A percentile compares a stretch with the other conserved stretches of the same genome.
Evolutionary conservation across 1,140 invertebrate species (phyloP).

Genomic region (Steinernema feltiae): DNA sequence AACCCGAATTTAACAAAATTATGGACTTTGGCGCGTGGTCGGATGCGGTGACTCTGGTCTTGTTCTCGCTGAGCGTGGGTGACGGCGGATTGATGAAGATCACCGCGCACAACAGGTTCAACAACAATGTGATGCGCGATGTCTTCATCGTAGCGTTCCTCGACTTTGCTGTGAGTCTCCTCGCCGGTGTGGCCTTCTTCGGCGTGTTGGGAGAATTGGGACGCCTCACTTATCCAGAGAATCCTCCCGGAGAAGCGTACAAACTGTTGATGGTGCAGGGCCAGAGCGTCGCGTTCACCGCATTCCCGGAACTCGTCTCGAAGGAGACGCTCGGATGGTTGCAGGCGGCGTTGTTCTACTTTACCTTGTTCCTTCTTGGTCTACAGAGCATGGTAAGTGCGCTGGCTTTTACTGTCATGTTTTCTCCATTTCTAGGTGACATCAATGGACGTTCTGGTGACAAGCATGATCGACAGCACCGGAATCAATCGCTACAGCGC

Average conservation of each 20-base stretch:
- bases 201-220: background rate
- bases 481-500: background rate
- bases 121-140: background rate
- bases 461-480: background rate
- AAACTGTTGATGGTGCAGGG: background rate
- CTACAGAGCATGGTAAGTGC: background rate
- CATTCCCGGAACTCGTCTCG: background rate
- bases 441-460: background rate
- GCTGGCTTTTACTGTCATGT: background rate
- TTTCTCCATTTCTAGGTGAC: background rate
- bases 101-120: background rate
- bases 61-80: background rate
- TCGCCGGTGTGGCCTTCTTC: background rate
- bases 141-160: background rate
- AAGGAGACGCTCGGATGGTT: background rate
- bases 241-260: background rate
- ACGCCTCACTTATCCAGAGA: background rate
- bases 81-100: constrained; percentile 4
- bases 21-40: background rate
- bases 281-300: background rate
- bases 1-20: background rate
- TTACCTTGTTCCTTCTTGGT: background rate
- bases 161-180: background rate
- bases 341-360: background rate
- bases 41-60: background rate